Percentiles rank a stretch among this genome's conserved stretches.
Conservation (phyloP, 2,113 vertebrate genomes). For the Thunnus thynnus region DNA sequence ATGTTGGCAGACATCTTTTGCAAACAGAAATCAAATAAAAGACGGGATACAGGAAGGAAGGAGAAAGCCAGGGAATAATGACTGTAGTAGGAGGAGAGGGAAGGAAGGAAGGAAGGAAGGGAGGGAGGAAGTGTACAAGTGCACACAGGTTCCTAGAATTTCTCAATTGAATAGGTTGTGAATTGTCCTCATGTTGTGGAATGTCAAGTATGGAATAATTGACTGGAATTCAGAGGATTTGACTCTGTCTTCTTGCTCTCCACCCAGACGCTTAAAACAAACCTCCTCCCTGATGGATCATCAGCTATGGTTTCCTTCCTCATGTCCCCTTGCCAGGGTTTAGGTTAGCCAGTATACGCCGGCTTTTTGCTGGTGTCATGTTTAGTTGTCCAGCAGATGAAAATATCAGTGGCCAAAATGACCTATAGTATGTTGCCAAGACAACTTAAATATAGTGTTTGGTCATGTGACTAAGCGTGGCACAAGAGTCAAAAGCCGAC, state of each 20-base stretch:
- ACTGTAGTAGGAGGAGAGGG: no score
- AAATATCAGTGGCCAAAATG: no score
- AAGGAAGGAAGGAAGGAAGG: slow-evolving; percentile 13
- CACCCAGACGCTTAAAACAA: background rate
- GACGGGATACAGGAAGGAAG: background rate
- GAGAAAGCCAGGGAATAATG: background rate
- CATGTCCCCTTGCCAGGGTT: no score
- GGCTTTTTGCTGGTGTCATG: no score
- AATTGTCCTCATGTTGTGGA: slow-evolving; percentile 35
- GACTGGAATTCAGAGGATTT: slow-evolving; percentile 29
- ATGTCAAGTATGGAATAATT: slow-evolving; percentile 19
- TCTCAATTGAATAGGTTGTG: background rate
- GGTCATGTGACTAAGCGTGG: no score
- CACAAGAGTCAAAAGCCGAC: no score
- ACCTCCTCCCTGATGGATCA: background rate
- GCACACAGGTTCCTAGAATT: slow-evolving; percentile 27
- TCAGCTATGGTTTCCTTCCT: background rate
- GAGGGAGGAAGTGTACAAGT: slow-evolving; percentile 27
- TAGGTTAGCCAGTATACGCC: no score
- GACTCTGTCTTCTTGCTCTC: background rate
- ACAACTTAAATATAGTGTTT: no score
- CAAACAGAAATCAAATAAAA: background rate
- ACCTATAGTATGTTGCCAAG: no score
- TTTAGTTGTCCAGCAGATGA: no score
- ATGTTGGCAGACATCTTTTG: no score